Conservation (phyloP, 2,113 vertebrate genomes). For the Limnothrissa miodon region DNA sequence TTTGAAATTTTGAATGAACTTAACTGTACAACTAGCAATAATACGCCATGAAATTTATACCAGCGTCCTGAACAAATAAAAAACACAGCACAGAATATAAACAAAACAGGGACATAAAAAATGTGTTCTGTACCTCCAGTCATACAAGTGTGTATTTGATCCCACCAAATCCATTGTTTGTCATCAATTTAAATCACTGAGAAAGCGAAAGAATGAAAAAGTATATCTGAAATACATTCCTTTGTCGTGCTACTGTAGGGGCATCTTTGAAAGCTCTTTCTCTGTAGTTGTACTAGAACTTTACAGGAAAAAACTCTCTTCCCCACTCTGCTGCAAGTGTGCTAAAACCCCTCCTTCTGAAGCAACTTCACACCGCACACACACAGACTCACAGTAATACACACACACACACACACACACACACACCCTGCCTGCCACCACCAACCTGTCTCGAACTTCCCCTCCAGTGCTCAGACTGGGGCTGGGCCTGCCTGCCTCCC, state of each 20-base stretch:
- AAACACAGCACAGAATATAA: no score
- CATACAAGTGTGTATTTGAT: background rate
- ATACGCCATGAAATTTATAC: no score
- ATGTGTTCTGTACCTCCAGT: background rate
- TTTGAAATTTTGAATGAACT: no score
- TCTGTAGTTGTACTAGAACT: background rate
- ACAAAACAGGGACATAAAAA: no score
- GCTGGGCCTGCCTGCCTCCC: background rate
- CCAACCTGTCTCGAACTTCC: background rate
- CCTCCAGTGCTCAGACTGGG: background rate
- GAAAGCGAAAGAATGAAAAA: background rate
- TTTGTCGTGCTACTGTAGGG: background rate
- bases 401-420: constrained; percentile 15
- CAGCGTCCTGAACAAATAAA: no score
- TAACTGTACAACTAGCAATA: no score
- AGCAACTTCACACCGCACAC: background rate
- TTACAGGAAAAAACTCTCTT: background rate
- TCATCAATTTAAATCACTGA: background rate
- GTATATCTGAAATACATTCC: background rate
- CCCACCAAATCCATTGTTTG: background rate
- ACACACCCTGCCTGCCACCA: background rate
- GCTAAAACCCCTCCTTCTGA: background rate
- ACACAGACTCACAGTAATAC: constrained; percentile 27
- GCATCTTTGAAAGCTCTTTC: background rate
- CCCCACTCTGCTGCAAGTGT: background rate